A percentile compares a stretch with the other conserved stretches of the same genome.
Evolutionary conservation across 2,888 invertebrate genomes (phyloP).

Genomic region (Ectemnius cavifrons): DNA sequence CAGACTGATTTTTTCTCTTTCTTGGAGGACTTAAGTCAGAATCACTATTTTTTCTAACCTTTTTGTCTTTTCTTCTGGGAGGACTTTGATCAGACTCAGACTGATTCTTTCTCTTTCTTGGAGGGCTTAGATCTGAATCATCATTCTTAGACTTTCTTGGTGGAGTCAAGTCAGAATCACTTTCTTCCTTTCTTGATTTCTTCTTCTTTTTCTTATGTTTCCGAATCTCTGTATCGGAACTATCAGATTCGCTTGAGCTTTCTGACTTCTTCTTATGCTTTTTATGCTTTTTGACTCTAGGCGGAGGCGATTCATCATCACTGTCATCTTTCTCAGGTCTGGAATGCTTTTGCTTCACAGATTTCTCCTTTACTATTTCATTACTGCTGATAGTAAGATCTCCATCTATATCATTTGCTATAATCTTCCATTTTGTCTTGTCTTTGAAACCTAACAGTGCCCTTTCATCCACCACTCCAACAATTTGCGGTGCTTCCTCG

Average conservation of each 20-base stretch:
- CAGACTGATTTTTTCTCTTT: constrained; percentile 49
- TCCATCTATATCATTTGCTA: constrained; percentile 71
- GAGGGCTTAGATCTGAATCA: constrained; percentile 31
- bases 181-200: constrained; percentile 48
- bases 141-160: neutral
- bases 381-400: constrained; percentile 49
- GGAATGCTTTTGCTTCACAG: neutral
- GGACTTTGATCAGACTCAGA: constrained; percentile 63
- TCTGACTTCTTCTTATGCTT: constrained; percentile 5
- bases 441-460: constrained; percentile 70
- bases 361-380: neutral
- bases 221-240: neutral
- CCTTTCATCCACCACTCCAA: constrained; percentile 89
- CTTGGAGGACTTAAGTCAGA: constrained; percentile 64
- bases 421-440: constrained; percentile 75
- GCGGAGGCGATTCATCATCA: neutral
- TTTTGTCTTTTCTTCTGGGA: constrained; percentile 55
- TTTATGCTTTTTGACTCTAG: constrained; percentile 10
- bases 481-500: constrained; percentile 96
- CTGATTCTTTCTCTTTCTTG: constrained; percentile 26
- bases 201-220: constrained; percentile 50
- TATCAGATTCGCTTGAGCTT: neutral
- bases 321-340: neutral
- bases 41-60: constrained; percentile 56
- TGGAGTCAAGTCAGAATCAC: constrained; percentile 26